Base-by-base conservation (phyloP, 1,140 invertebrate species). In the Drosophila kurseongensis region DNA sequence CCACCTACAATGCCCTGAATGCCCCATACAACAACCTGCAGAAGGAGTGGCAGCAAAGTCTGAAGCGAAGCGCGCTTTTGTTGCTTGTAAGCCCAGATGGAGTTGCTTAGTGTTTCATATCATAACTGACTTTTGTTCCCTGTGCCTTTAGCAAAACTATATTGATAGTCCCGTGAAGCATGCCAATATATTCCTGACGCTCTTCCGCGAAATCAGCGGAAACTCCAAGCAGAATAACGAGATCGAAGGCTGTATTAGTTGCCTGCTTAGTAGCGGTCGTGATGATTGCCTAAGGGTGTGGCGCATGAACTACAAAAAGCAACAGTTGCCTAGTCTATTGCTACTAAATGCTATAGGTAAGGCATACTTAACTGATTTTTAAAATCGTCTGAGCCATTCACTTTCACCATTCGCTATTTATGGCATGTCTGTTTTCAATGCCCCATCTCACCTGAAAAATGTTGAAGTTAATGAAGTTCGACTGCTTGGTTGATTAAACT, bases 251-350 rank as follows among this genome's bases (percentile, higher is more conserved):
- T 92, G 91, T 55, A 66, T 93, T 35, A 91, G 83, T 42, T 94
- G 94, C 68, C 86, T 95, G 27, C 74, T 90, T 3, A 92, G 92
- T 56, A 42, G 29, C 9, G 77, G 78, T 1, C 93, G 94, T 56
- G 91, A 93, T 35, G 90, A 92, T 52, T 93, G 94, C 62, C 93
- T 94, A n/a, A 91, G 80, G 55, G 77, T 90, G 10, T 95, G 94
- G 94, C 93, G 82, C 62, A 93, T 93, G 81, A 67, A 94, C 54
- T 94, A 94, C 71, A 81, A 88, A 7, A 95, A 94, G 62, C 91
- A 94, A 85, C 84, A 94, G 18, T 16, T 88, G 27, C 55, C 91
- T 3, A 88, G 89, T 4, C 60, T 82, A 14, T n/a, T 91, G 55
- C 45, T 92, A 9, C 51, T 92, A 3, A 58, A 71, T 35, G 72